Percentiles rank a stretch among this genome's conserved stretches.
Conservation (phyloP, 2,888 invertebrate species). For the Drosophila setosimentum region DNA sequence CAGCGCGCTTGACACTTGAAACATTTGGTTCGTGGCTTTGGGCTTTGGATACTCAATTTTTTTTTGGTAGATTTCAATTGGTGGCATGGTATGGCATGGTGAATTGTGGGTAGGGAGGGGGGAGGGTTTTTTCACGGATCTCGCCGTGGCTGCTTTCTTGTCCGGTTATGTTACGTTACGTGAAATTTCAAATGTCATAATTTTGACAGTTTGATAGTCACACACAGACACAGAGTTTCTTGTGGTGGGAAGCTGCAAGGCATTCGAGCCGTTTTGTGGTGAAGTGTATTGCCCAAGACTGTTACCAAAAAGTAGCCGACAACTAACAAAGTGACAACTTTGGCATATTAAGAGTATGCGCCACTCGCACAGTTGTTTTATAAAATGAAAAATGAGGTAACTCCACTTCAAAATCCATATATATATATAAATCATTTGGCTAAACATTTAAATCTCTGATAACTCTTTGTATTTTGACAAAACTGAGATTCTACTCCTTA, state of each 20-base stretch:
- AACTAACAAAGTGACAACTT: constrained; percentile 63
- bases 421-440: background rate
- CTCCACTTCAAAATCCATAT: background rate
- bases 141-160: constrained; percentile 70
- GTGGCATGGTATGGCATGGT: too few relatives aligned
- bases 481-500: background rate
- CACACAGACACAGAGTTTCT: constrained; percentile 41
- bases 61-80: constrained; percentile 5
- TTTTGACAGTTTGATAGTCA: constrained; percentile 80
- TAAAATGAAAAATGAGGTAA: background rate
- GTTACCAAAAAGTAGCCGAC: constrained; percentile 69
- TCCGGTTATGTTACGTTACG: constrained; percentile 73
- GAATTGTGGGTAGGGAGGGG: too few relatives aligned
- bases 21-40: constrained; percentile 68
- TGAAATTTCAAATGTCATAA: constrained; percentile 82
- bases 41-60: constrained; percentile 22
- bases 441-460: background rate
- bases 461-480: background rate
- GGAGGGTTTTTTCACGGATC: constrained; percentile 60
- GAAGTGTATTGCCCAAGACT: constrained; percentile 55
- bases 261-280: constrained; percentile 38
- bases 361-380: constrained; percentile 43
- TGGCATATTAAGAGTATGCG: constrained; percentile 38
- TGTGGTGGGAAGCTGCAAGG: constrained; percentile 48
- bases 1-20: constrained; percentile 73